These are phyloP conservation scores for Pristionchus mayeri DNA, from an alignment of 2,888 invertebrate genomes.

Conservation along the genomic window DNA sequence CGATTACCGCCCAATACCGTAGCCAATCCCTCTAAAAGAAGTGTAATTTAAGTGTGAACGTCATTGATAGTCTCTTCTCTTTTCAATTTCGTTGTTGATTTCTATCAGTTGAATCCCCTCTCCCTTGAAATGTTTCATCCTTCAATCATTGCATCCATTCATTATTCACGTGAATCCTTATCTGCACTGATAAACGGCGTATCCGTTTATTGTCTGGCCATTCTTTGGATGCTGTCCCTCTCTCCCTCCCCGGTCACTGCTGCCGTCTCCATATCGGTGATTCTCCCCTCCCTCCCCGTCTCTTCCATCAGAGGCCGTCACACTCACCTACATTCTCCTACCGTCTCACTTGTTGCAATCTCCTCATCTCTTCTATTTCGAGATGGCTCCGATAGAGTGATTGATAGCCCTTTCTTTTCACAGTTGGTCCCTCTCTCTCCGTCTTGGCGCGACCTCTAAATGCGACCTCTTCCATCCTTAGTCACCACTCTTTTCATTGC, in stretches of 20 bases:
- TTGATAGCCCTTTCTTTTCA: conserved; percentile 22
- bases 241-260: not conserved
- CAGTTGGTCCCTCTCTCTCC: not conserved
- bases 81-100: not conserved
- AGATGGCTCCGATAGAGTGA: conserved; percentile 24
- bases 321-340: too few relatives aligned
- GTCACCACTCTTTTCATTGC: not conserved
- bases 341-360: conserved; percentile 6
- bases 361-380: conserved; percentile 12
- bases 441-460: conserved; percentile 28
- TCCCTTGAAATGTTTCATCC: not conserved
- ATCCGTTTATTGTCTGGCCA: conserved; percentile 11
- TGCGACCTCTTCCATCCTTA: not conserved
- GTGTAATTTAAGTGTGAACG: conserved; percentile 13
- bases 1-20: not conserved
- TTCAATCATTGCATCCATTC: not conserved
- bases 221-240: too few relatives aligned
- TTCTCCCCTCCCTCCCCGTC: not conserved
- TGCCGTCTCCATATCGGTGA: not conserved
- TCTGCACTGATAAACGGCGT: conserved; percentile 7
- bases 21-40: not conserved
- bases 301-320: too few relatives aligned
- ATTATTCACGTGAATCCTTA: conserved; percentile 1
- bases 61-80: conserved; percentile 14
- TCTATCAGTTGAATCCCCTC: not conserved